Percentiles rank a stretch among this genome's conserved stretches.
phyloP scores from a whole-genome alignment of 1,140 invertebrate species.

The Ceratoteleas bidentatus region DNA sequence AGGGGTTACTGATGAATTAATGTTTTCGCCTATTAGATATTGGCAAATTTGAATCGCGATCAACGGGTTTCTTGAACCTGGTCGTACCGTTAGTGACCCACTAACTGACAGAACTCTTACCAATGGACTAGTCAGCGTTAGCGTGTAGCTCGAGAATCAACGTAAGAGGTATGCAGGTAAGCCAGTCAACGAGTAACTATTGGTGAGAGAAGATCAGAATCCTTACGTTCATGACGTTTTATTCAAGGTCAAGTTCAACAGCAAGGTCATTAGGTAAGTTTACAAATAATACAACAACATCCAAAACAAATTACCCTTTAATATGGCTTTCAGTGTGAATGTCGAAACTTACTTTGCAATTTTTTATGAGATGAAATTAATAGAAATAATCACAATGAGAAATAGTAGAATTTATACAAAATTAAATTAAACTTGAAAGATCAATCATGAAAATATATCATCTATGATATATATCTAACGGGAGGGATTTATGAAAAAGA shows the following conservation, averaged over 20 bases:
- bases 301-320: not conserved
- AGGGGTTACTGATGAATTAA: constrained; percentile 39
- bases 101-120: constrained; percentile 77
- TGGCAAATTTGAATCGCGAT: constrained; percentile 68
- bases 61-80: constrained; percentile 78
- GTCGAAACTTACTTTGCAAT: too few species aligned
- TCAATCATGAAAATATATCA: too few species aligned
- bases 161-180: constrained; percentile 62
- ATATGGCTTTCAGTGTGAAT: not conserved
- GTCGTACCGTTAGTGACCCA: constrained; percentile 79
- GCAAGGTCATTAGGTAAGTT: constrained; percentile 63
- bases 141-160: constrained; percentile 38
- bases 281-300: constrained; percentile 9
- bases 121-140: constrained; percentile 69
- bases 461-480: too few species aligned
- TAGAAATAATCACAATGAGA: too few species aligned
- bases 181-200: constrained; percentile 72
- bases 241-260: constrained; percentile 59
- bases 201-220: constrained; percentile 58
- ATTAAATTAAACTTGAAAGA: too few species aligned
- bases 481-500: too few species aligned
- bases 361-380: too few species aligned
- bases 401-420: too few species aligned
- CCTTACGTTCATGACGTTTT: constrained; percentile 42
- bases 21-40: constrained; percentile 54